Base-by-base conservation (phyloP, 2,797 vertebrate species). In the Myiothlypis chrysogaster region DNA sequence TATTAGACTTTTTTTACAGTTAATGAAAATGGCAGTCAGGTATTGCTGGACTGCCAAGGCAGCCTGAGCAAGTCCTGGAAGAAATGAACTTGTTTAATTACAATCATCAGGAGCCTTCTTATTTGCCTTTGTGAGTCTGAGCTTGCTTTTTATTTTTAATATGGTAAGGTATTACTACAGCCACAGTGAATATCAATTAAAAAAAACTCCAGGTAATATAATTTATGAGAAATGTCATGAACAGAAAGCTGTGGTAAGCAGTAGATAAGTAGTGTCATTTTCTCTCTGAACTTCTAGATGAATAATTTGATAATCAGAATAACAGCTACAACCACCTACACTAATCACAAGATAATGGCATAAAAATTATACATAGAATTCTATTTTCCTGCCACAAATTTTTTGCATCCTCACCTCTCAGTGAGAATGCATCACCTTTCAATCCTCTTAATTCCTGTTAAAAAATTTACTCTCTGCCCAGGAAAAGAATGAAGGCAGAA, bases 61-160 rank as follows among this genome's bases (percentile, higher is more conserved):
- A 82, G 21, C 43, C n/a, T 87, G 24, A 34, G 30, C 22, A 43
- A 93, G 75, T 57, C 90, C 10, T 59, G 10, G 53, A 69, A 81
- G 44, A 92, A 93, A 92, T 86, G 41, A 76, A 60, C 39, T 73
- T 90, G 15, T 78, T 94, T 83, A 83, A 93, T 94, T 93, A 32
- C 22, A 41, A 55, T 75, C 39, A 87, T 71, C 63, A 82, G 9
- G 27, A 89, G 43, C 16, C 8, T 76, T 75, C 39, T 37, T 90
- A n/a, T 75, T 95, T 95, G 41, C 5, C 12, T 94, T 78, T 59
- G 22, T 75, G 35, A 89, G 27, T 41, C 28, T 75, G 12, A 24
- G 9, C 17, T 81, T 2, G 1, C 15, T 71, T 53, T 35, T 9
- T 14, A 47, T 49, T 14, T 59, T 49, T 10, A n/a, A 22, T 70